Evolutionary conservation across 2,888 invertebrate genomes (phyloP), one percentile per base, ranked within the genome.

Genomic region (Drepanosiphum platanoidis): DNA sequence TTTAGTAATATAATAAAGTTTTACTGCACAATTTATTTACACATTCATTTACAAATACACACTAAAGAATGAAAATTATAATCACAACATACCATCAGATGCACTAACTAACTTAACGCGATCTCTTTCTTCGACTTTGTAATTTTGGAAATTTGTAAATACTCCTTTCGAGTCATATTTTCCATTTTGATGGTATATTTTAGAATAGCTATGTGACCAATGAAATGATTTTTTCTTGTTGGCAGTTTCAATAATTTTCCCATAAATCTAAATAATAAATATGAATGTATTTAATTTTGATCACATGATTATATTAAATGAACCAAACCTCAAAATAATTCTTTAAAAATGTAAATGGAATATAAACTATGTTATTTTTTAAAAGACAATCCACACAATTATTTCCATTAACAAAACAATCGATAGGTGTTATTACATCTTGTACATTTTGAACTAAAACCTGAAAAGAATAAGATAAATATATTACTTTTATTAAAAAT

Each of bases 91-190:
- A 88, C 98, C 98, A 89, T 97, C 96, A 22, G 93, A 93, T 0
- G 95, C 98, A 90, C 96, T 97, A 88, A 99, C 95, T 90, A 98
- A 98, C 90, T 98, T 97, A 0, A 99, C 99, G 86, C 98, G 92
- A 89, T 98, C 97, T 80, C 99, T 91, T 8, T 96, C 95, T 91
- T 99, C 99, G 0, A 99, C 99, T 90, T 98, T 98, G 90, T 98
- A 99, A 90, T 97, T 97, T 89, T 97, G 97, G 90, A 99, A 99
- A 87, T 97, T 97, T 91, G 97, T 96, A 90, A 97, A 99, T 0
- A 96, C 94, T 3, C 97, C 97, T 36, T 93, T 92, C 0, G 98
- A 94, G 89, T 97, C 94, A 90, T 99, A 99, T 88, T 94, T 94
- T 58, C 94, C 94, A 89, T 95, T 95, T 0, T 97, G 97, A 88